Conservation (phyloP, 2,113 vertebrate genomes). For the Aplodontia rufa region DNA sequence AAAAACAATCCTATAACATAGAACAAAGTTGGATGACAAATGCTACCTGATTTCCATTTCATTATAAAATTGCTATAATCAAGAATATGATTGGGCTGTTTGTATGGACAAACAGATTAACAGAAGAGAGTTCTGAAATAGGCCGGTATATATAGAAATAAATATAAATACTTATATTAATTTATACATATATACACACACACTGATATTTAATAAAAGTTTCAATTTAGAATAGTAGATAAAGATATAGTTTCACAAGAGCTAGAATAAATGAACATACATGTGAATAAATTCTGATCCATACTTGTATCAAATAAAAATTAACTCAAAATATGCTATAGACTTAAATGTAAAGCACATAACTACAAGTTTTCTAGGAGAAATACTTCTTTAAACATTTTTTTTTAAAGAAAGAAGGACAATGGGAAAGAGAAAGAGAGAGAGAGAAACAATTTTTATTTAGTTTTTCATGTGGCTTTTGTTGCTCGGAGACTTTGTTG, state of each 20-base stretch:
- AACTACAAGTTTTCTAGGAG: neutral
- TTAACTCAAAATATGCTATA: neutral
- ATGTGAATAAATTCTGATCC: neutral
- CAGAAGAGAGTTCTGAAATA: neutral
- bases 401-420: no score
- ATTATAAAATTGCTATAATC: neutral
- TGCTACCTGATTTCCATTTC: neutral
- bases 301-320: neutral
- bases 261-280: neutral
- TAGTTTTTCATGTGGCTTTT: no score
- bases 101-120: neutral
- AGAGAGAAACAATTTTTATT: no score
- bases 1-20: neutral
- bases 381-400: no score
- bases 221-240: neutral
- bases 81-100: neutral
- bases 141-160: neutral
- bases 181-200: no score
- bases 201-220: neutral
- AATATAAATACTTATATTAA: no score
- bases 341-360: neutral
- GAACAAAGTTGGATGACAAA: neutral
- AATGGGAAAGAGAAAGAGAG: no score
- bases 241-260: neutral
- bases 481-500: no score